Evolutionary conservation across 2,113 vertebrate genomes (phyloP).

Genomic region (Barnardius zonarius): DNA sequence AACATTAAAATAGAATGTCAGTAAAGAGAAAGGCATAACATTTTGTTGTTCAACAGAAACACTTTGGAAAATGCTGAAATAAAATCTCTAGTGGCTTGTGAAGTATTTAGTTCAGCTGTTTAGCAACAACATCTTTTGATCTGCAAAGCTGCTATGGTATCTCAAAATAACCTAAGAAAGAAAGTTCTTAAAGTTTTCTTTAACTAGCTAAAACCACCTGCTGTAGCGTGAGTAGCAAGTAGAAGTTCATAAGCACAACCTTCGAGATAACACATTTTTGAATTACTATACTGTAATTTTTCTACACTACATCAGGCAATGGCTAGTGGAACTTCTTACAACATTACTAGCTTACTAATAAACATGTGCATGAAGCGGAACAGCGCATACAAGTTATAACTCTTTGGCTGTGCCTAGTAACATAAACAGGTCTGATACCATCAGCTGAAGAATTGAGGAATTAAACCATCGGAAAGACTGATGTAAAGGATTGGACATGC

Average conservation of each 20-base stretch:
- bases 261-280: constrained; percentile 48
- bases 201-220: background rate
- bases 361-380: constrained; percentile 52
- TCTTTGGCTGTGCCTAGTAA: constrained; percentile 33
- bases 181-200: background rate
- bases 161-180: background rate
- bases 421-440: constrained; percentile 55
- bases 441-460: constrained; percentile 51
- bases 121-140: background rate
- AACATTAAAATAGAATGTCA: background rate
- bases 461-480: constrained; percentile 42
- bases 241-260: constrained; percentile 21
- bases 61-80: background rate
- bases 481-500: constrained; percentile 56
- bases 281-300: constrained; percentile 30
- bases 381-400: constrained; percentile 27
- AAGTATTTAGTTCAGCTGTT: background rate
- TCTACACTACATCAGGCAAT: constrained; percentile 8
- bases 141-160: background rate
- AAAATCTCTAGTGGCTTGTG: background rate
- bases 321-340: constrained; percentile 3
- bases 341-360: constrained; percentile 43
- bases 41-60: background rate
- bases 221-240: background rate
- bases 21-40: background rate